Percentiles rank a stretch among this genome's conserved stretches.
Conservation (phyloP, 2,888 invertebrate species). For the Tillus elongatus region DNA sequence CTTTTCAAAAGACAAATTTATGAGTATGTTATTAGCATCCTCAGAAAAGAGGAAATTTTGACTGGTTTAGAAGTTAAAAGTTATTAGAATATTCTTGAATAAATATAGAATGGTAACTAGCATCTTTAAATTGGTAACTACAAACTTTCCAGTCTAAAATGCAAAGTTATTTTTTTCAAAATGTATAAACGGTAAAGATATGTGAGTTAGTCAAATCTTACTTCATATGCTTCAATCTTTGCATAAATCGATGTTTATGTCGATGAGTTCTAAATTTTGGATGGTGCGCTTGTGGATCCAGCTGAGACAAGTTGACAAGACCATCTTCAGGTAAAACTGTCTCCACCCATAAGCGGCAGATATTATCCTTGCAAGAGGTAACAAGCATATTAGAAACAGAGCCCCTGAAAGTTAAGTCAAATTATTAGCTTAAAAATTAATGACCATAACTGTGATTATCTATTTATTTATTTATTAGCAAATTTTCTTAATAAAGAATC, state of each 20-base stretch:
- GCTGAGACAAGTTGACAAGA: constrained; percentile 58
- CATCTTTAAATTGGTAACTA: not conserved
- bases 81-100: too few species aligned
- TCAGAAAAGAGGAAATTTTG: not conserved
- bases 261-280: constrained; percentile 78
- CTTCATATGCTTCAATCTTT: constrained; percentile 95
- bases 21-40: too few species aligned
- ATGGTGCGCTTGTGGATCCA: constrained; percentile 59
- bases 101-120: too few species aligned
- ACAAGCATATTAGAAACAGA: constrained; percentile 97
- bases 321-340: constrained; percentile 95
- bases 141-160: too few species aligned
- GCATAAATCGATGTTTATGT: constrained; percentile 94
- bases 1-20: too few species aligned
- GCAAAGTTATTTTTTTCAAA: too few species aligned
- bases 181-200: constrained; percentile 11
- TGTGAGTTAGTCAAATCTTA: constrained; percentile 46
- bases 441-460: too few species aligned
- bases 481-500: too few species aligned
- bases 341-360: constrained; percentile 98
- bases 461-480: too few species aligned
- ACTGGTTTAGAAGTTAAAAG: not conserved
- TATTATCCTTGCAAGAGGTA: constrained; percentile 96
- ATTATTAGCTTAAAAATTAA: not conserved
- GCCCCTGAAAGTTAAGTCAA: constrained; percentile 55